A percentile compares a stretch with the other conserved stretches of the same genome.
These are phyloP conservation scores for Drepana arcuata DNA, from an alignment of 1,140 invertebrate species.

Conservation along the genomic window DNA sequence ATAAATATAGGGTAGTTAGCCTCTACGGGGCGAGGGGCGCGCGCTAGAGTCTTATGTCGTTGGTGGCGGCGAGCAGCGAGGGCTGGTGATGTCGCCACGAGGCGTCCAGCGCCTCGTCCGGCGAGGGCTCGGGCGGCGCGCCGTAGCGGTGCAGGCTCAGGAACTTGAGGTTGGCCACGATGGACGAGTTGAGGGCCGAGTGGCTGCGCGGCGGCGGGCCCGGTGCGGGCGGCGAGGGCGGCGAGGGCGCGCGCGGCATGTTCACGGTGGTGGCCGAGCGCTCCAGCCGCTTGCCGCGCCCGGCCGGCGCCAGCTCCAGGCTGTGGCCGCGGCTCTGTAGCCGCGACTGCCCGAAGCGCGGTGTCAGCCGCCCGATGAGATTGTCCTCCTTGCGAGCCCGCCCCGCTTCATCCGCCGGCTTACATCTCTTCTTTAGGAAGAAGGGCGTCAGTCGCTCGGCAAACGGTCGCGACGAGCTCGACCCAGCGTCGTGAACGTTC, in stretches of 20 bases:
- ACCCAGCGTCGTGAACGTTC: slow-evolving; percentile 43
- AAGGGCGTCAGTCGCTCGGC: slow-evolving; percentile 56
- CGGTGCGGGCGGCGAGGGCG: too few species aligned
- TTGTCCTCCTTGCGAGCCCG: slow-evolving; percentile 52
- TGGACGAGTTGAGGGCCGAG: slow-evolving; percentile 57
- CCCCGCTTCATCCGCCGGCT: slow-evolving; percentile 35
- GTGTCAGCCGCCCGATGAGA: slow-evolving; percentile 51
- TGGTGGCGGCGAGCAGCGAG: slow-evolving; percentile 37
- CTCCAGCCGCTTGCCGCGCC: slow-evolving; percentile 39
- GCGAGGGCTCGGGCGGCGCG: slow-evolving; percentile 10
- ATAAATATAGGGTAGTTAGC: too few species aligned
- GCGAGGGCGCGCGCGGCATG: slow-evolving; percentile 44
- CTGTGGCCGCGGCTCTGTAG: slow-evolving; percentile 50
- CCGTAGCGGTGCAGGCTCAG: slow-evolving; percentile 58
- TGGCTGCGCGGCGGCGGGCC: too few species aligned
- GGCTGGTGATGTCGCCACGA: slow-evolving; percentile 6
- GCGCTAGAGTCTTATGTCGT: slow-evolving; percentile 44
- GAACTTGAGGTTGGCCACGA: slow-evolving; percentile 52
- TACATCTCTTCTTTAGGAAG: slow-evolving; percentile 62
- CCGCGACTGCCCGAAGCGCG: slow-evolving; percentile 58
- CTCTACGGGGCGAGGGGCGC: neutral
- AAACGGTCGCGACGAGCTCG: slow-evolving; percentile 48
- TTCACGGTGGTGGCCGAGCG: slow-evolving; percentile 56
- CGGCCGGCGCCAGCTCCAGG: slow-evolving; percentile 39
- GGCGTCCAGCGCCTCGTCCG: neutral